These are phyloP conservation scores for Diachasma alloeum DNA, from an alignment of 1,140 invertebrate species.

Conservation along the genomic window DNA sequence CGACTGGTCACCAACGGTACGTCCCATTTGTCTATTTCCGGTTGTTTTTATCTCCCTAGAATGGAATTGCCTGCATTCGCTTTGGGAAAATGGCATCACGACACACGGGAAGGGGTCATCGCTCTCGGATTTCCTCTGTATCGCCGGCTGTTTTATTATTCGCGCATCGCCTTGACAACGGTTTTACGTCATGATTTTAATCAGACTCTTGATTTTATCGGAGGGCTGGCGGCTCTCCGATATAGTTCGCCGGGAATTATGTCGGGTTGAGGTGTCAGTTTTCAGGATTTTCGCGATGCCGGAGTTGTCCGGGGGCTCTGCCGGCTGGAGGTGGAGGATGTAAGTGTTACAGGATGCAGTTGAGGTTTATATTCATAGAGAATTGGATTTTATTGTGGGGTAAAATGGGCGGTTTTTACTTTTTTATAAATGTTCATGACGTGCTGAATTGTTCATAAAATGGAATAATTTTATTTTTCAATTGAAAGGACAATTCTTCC, in stretches of 20 bases:
- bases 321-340: too few species aligned
- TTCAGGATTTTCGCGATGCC: too few species aligned
- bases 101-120: neutral
- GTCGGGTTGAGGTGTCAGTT: neutral
- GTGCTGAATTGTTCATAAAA: too few species aligned
- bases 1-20: constrained; percentile 27
- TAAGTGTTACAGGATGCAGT: neutral
- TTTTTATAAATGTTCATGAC: too few species aligned
- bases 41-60: neutral
- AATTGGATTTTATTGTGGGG: too few species aligned
- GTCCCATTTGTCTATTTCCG: constrained; percentile 1
- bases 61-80: neutral
- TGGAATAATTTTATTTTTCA: too few species aligned
- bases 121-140: neutral
- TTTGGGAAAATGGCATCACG: neutral
- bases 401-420: too few species aligned
- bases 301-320: too few species aligned
- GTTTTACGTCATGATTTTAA: constrained; percentile 26
- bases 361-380: too few species aligned
- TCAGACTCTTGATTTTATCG: constrained; percentile 15
- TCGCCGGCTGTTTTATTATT: neutral
- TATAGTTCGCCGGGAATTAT: neutral
- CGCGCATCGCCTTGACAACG: constrained; percentile 25
- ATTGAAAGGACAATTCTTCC: too few species aligned
- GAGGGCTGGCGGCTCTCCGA: neutral